Percentiles rank a stretch among this genome's conserved stretches.
These are phyloP conservation scores for Ennomos fuscantarius DNA, from an alignment of 2,888 invertebrate genomes.

Conservation along the genomic window DNA sequence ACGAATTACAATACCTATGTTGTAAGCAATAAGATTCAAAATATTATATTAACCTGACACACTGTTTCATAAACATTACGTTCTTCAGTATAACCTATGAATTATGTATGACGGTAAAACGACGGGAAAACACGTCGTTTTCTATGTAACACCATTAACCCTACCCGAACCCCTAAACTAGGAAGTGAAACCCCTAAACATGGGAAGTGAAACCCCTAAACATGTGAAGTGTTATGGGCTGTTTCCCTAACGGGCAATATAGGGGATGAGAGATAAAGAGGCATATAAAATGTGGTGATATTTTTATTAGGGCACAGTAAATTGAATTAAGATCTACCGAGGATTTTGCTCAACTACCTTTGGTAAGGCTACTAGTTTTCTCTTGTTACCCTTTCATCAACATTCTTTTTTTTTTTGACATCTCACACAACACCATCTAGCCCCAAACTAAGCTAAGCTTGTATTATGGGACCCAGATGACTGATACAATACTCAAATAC, in stretches of 20 bases:
- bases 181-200: conserved; percentile 16
- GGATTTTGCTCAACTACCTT: no score
- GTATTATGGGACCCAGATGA: no score
- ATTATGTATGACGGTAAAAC: conserved; percentile 26
- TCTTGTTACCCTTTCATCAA: no score
- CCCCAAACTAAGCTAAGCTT: no score
- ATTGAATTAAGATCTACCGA: not conserved
- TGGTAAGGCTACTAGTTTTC: no score
- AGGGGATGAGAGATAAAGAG: conserved; percentile 6
- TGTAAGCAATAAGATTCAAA: no score
- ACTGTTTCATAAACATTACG: conserved; percentile 11
- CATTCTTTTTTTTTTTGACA: no score
- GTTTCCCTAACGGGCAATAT: conserved; percentile 22
- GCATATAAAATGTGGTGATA: conserved; percentile 17
- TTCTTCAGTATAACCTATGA: conserved; percentile 13
- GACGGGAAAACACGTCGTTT: conserved; percentile 26
- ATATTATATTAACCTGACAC: not conserved
- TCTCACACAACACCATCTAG: no score
- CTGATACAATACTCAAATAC: no score
- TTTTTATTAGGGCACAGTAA: conserved; percentile 18
- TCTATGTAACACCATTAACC: conserved; percentile 29
- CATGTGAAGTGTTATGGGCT: conserved; percentile 28
- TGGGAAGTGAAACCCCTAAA: conserved; percentile 12
- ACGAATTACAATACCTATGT: no score
- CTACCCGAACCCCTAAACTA: conserved; percentile 13